A percentile compares a stretch with the other conserved stretches of the same genome.
phyloP scores from a whole-genome alignment of 1,140 invertebrate species.

The Dreissena rostriformis region DNA sequence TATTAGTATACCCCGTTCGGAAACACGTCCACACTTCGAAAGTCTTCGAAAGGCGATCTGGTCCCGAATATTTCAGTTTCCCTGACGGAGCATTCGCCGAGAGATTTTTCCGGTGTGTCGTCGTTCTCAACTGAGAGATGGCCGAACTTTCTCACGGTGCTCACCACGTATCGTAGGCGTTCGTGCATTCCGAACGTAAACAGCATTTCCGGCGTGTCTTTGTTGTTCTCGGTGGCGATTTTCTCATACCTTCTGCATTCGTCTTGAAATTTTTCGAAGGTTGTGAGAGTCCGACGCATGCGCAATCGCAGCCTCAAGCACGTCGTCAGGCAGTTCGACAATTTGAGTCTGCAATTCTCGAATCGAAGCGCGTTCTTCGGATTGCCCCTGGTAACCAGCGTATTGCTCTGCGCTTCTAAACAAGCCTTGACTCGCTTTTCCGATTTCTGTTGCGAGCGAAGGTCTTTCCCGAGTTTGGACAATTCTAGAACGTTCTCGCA shows the following conservation, averaged over 20 bases:
- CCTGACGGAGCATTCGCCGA: background rate
- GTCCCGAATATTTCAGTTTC: conserved; percentile 42
- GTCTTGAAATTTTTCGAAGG: conserved; percentile 41
- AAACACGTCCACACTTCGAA: conserved; percentile 44
- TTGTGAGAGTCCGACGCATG: conserved; percentile 37
- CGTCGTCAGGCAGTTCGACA: conserved; percentile 11
- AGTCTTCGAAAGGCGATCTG: conserved; percentile 18
- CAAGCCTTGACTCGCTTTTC: conserved; percentile 47
- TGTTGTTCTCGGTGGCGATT: conserved; percentile 8
- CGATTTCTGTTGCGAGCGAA: conserved; percentile 27
- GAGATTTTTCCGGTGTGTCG: background rate
- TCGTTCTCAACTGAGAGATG: conserved; percentile 45
- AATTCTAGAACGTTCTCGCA: conserved; percentile 45
- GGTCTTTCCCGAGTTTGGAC: conserved; percentile 41
- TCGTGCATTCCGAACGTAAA: conserved; percentile 48
- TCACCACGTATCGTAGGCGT: conserved; percentile 18
- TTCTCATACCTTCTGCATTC: conserved; percentile 45
- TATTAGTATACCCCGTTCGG: conserved; percentile 41
- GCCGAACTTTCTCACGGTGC: conserved; percentile 44
- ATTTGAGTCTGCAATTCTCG: conserved; percentile 31
- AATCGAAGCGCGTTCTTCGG: conserved; percentile 11
- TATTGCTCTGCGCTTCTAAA: conserved; percentile 15
- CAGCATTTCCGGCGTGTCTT: conserved; percentile 35
- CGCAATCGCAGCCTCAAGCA: conserved; percentile 15
- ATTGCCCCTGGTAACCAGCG: background rate